These are phyloP conservation scores for Oncopodura yosiiana DNA, from an alignment of 1,140 invertebrate species.

Conservation along the genomic window DNA sequence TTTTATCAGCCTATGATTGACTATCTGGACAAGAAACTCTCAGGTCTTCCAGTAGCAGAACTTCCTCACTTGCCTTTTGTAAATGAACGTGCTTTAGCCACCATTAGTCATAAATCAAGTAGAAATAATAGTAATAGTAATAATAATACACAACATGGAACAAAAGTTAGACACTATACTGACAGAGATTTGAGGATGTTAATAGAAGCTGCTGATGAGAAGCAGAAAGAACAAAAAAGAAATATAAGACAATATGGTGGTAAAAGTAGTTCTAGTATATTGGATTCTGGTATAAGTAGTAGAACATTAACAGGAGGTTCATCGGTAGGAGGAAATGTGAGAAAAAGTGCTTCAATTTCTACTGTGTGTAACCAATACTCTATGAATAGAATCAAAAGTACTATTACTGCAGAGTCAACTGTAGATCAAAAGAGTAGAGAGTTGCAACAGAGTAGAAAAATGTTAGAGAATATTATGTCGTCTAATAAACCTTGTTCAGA, in stretches of 20 bases:
- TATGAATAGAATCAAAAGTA: too few species aligned
- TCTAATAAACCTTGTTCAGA: too few species aligned
- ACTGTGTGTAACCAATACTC: too few species aligned
- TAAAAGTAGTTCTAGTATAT: not conserved
- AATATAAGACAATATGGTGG: not conserved
- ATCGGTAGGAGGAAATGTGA: too few species aligned
- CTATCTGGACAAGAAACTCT: slow-evolving; percentile 53
- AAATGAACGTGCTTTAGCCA: slow-evolving; percentile 55
- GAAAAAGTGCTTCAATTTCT: too few species aligned
- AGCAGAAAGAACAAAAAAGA: slow-evolving; percentile 47
- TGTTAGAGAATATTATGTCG: too few species aligned
- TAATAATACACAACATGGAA: too few species aligned
- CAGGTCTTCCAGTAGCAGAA: slow-evolving; percentile 40
- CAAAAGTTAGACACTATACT: slow-evolving; percentile 34
- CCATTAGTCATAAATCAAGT: slow-evolving; percentile 42
- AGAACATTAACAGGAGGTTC: not conserved
- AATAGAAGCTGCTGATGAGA: slow-evolving; percentile 52
- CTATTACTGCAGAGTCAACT: too few species aligned
- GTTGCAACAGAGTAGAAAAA: too few species aligned
- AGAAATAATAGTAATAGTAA: not conserved
- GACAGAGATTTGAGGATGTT: slow-evolving; percentile 52
- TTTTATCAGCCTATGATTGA: slow-evolving; percentile 45
- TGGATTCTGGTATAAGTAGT: not conserved
- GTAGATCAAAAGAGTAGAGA: too few species aligned
- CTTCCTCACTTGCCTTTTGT: slow-evolving; percentile 60